Evolutionary conservation across 2,888 invertebrate species (phyloP).

Genomic region (Drosophila pseudotalamancana): DNA sequence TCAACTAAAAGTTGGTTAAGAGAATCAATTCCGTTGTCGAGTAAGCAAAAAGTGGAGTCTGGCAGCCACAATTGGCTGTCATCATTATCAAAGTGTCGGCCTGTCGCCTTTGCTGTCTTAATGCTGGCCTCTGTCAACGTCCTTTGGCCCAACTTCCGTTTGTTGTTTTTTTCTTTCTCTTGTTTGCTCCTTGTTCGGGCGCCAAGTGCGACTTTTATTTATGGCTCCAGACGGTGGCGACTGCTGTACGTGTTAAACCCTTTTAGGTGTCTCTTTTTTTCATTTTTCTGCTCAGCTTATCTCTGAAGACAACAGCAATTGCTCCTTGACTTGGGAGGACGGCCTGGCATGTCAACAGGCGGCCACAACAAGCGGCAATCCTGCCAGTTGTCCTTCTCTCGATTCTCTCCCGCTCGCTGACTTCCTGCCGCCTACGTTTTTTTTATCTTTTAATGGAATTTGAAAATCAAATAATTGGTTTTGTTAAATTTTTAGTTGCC

Average conservation of each 20-base stretch:
- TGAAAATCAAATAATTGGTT: constrained; percentile 79
- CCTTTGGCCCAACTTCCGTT: constrained; percentile 27
- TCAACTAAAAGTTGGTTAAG: neutral
- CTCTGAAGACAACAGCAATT: constrained; percentile 40
- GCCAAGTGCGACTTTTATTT: constrained; percentile 67
- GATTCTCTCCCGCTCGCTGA: neutral
- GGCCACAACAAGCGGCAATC: constrained; percentile 47
- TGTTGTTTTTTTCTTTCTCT: constrained; percentile 13
- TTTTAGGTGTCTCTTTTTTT: constrained; percentile 42
- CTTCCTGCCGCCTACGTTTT: constrained; percentile 21
- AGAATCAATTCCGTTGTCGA: neutral
- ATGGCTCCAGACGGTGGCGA: constrained; percentile 46
- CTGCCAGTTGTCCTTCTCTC: constrained; percentile 30
- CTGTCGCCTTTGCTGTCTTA: constrained; percentile 40
- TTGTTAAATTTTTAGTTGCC: constrained; percentile 62
- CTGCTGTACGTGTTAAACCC: constrained; percentile 75
- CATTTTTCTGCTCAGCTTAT: constrained; percentile 28
- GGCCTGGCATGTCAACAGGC: constrained; percentile 65
- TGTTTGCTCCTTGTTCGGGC: neutral
- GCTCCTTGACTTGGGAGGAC: constrained; percentile 58
- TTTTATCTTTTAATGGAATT: constrained; percentile 80
- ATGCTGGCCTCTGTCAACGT: constrained; percentile 53
- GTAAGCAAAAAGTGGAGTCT: neutral
- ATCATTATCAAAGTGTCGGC: constrained; percentile 56
- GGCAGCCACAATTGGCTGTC: constrained; percentile 64